phyloP scores from a whole-genome alignment of 2,113 vertebrate genomes.

The Ranitomeya imitator region DNA sequence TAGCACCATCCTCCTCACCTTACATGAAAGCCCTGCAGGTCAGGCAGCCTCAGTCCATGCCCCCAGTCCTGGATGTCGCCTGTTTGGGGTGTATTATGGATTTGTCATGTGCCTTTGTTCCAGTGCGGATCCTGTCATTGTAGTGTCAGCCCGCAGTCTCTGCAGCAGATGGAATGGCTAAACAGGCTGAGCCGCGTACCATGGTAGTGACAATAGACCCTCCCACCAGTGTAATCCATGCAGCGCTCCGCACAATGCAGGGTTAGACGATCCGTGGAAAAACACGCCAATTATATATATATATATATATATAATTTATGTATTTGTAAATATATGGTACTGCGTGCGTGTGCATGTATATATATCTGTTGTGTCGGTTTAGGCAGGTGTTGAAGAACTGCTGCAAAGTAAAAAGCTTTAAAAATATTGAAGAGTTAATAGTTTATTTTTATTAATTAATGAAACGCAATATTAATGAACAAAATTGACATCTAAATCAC shows the following conservation, averaged over 20 bases:
- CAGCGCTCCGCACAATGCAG: slow-evolving; percentile 34
- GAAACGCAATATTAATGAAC: too few species aligned
- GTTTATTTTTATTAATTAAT: too few species aligned
- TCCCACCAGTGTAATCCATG: slow-evolving; percentile 30
- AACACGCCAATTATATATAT: too few species aligned
- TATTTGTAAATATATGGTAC: neutral
- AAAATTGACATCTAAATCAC: too few species aligned
- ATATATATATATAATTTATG: neutral
- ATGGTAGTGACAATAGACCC: slow-evolving; percentile 8
- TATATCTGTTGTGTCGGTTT: too few species aligned
- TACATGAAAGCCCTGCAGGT: neutral
- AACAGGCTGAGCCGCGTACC: slow-evolving; percentile 6
- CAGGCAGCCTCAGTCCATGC: neutral
- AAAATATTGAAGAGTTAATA: too few species aligned
- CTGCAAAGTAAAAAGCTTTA: too few species aligned
- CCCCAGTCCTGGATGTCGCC: neutral
- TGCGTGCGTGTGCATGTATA: too few species aligned
- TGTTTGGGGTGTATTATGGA: neutral
- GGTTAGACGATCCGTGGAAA: too few species aligned
- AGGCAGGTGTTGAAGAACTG: too few species aligned
- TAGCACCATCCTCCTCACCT: slow-evolving; percentile 8
- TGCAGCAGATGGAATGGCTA: slow-evolving; percentile 40
- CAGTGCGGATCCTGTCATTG: slow-evolving; percentile 35
- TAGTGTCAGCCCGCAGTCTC: slow-evolving; percentile 45
- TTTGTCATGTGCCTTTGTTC: neutral